Base-by-base conservation (phyloP, 1,140 invertebrate species). In the Drosophila cardini region DNA sequence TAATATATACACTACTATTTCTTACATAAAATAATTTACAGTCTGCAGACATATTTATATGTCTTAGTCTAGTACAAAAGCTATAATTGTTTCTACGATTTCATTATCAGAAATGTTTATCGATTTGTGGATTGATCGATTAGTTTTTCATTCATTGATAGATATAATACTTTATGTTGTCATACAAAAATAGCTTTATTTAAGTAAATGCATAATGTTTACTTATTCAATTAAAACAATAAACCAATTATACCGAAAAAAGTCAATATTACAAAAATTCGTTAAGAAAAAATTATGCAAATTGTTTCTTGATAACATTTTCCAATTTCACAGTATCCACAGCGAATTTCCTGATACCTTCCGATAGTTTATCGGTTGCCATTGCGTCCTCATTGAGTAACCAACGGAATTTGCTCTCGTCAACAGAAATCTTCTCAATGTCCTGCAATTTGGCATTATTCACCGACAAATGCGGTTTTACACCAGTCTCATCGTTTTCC, bases 271-370 rank as follows among this genome's bases (percentile, higher is more conserved):
- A 26, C 13, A 32, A 50, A 13, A 32, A 50, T 7, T 34, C 34
- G 4, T 36, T 13, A 9, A 16, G 30, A 36, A 53, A 26, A 53
- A 26, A 43, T 46, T 61, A 68, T 15, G 73, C 76, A 70, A 87
- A 76, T 42, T 72, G 71, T 11, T 68, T 82, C 36, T 75, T 72
- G 61, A 98, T 93, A 40, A 97, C 92, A 64, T 95, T 95, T 93
- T 99, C 98, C 50, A 99, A 93, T 93, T 98, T 99, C n/a, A 96
- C 93, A 16, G 97, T 95, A 93, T 99, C 99, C 0, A 95, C 96
- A 15, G 98, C 97, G 94, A 99, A 99, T 92, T 99, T 99, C 11
- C 98, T 94, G 87, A 99, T 99, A 8, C 97, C 99, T 63, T 99
- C 98, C 18, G 97, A 96, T 4, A 99, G 93, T 92, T 99, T 99